Evolutionary conservation across 2,888 invertebrate species (phyloP), one percentile per base, ranked within the genome.

Genomic region (Pegoplata infirma): DNA sequence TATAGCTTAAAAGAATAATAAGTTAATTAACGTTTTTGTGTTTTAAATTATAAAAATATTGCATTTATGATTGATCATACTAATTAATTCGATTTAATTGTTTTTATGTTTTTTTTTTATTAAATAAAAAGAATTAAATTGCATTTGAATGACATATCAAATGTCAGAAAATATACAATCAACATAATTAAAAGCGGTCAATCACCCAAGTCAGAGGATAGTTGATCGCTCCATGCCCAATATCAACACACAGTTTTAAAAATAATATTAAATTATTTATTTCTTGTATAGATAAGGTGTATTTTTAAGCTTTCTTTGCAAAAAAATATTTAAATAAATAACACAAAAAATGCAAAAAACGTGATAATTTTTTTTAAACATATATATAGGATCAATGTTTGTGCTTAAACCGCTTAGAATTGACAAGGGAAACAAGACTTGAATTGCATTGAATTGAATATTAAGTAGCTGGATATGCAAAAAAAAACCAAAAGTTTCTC

Each of bases 311-410:
- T 51, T 51, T 51, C 51, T 51, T 51, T 51, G 51, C 51, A n/a
- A 23, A 23, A 19, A 21, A 10, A 19, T 10, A 21, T 2, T 49
- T n/a, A 19, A 21, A 51, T 10, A 21, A 19, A 21, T n/a, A n/a
- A n/a, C n/a, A 5, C 3, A 19, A 51, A 12, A 23, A 51, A 23
- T 32, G 1, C n/a, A 32, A 36, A 40, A 40, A 40, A 40, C 36
- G 36, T 40, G 36, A 2, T 40, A 5, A 40, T 40, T 40, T 8
- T 40, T 47, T 64, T n/a, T n/a, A n/a, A n/a, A n/a, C n/a, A n/a
- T n/a, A n/a, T n/a, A n/a, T 64, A 75, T 63, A 55, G 53, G 56
- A 75, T 47, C 28, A 63, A 14, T 59, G 32, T 46, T n/a, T 44
- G 5, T 28, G 17, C 25, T 47, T 61, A 36, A 8, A 59, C 44